Conservation (phyloP, 2,888 invertebrate genomes). For the Emmelina monodactyla region DNA sequence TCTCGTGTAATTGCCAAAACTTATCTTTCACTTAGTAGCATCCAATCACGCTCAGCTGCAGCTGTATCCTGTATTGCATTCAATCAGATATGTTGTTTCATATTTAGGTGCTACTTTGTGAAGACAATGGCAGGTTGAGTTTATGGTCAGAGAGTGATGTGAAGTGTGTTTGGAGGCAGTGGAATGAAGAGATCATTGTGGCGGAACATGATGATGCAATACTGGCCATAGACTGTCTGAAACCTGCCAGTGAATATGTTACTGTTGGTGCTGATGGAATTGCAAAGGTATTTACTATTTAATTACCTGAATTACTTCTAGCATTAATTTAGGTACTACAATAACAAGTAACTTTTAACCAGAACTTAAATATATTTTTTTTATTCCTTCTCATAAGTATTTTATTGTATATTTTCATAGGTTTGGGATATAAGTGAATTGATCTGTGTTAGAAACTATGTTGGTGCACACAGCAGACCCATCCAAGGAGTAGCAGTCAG, state of each 20-base stretch:
- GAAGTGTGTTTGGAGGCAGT: constrained; percentile 35
- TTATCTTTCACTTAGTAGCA: no score
- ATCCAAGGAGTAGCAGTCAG: constrained; percentile 56
- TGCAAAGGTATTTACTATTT: no score
- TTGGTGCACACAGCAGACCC: constrained; percentile 50
- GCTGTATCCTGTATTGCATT: no score
- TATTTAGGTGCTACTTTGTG: constrained; percentile 46
- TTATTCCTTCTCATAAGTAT: no score
- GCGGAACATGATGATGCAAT: constrained; percentile 50
- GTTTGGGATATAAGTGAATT: constrained; percentile 59
- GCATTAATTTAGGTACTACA: no score
- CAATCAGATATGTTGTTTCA: no score
- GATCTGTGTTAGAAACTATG: constrained; percentile 49
- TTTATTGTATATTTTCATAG: constrained; percentile 28
- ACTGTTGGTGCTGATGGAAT: constrained; percentile 55
- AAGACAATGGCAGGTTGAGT: constrained; percentile 49
- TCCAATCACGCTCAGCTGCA: no score
- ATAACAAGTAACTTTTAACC: no score
- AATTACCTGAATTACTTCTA: no score
- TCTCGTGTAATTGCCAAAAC: no score
- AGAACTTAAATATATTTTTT: no score
- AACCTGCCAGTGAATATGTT: constrained; percentile 37
- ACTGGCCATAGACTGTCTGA: constrained; percentile 39
- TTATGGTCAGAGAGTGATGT: constrained; percentile 32
- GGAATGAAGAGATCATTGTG: constrained; percentile 37